phyloP scores from a whole-genome alignment of 2,797 vertebrate species.

The Microctenopoma stevenorrisi region DNA sequence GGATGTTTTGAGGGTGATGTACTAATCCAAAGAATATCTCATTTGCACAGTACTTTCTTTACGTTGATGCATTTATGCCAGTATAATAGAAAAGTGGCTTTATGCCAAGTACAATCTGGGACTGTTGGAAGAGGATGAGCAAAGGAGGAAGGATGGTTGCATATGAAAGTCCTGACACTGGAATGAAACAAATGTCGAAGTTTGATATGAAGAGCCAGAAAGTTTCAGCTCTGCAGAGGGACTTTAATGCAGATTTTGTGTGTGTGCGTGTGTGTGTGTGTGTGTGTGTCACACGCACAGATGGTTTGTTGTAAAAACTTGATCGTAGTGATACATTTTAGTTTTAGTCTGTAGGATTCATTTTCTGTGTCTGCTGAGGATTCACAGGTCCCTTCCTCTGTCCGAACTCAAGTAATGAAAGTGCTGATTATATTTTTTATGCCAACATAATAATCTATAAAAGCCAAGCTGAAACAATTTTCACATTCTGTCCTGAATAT shows the following conservation, averaged over 20 bases:
- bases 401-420: slow-evolving; percentile 29
- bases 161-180: slow-evolving; percentile 19
- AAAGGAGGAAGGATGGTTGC: neutral
- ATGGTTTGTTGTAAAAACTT: slow-evolving; percentile 35
- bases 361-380: slow-evolving; percentile 31
- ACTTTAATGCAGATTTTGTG: slow-evolving; percentile 16
- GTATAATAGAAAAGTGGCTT: slow-evolving; percentile 11
- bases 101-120: slow-evolving; percentile 31
- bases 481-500: slow-evolving; percentile 57
- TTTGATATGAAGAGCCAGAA: slow-evolving; percentile 17
- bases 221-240: slow-evolving; percentile 11
- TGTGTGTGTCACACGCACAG: slow-evolving; percentile 2
- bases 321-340: slow-evolving; percentile 21
- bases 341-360: slow-evolving; percentile 20
- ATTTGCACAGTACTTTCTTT: slow-evolving; percentile 65
- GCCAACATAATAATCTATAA: slow-evolving; percentile 29
- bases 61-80: slow-evolving; percentile 33
- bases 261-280: neutral
- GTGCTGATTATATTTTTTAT: slow-evolving; percentile 48
- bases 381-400: slow-evolving; percentile 30
- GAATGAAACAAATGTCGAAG: slow-evolving; percentile 35
- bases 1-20: slow-evolving; percentile 53
- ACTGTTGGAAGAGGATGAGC: slow-evolving; percentile 19
- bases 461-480: slow-evolving; percentile 44
- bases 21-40: slow-evolving; percentile 81